Percentiles rank a stretch among this genome's conserved stretches.
phyloP scores from a whole-genome alignment of 2,113 vertebrate species.

The Edolisoma coerulescens region DNA sequence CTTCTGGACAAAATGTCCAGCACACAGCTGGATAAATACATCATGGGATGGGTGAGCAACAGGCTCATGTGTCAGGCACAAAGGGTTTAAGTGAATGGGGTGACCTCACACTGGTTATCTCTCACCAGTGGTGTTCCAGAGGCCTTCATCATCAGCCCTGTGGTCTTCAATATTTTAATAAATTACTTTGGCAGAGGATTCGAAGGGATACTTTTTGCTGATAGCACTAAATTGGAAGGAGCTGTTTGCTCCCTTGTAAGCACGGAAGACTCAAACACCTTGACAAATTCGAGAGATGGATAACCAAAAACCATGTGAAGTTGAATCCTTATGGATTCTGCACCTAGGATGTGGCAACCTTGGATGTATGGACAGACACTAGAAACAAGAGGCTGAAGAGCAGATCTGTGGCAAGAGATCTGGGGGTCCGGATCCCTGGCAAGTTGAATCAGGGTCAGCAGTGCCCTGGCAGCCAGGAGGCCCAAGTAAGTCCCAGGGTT shows the following conservation, averaged over 20 bases:
- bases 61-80: not conserved
- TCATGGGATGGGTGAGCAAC: not conserved
- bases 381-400: not conserved
- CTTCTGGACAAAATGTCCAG: not conserved
- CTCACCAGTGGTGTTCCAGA: too few species aligned
- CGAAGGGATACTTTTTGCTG: too few species aligned
- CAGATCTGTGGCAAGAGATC: not conserved
- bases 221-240: not conserved
- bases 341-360: too few species aligned
- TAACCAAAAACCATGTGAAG: not conserved
- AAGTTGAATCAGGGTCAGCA: not conserved
- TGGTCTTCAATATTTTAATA: not conserved
- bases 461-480: not conserved
- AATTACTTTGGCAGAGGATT: not conserved
- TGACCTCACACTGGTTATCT: not conserved
- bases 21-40: not conserved
- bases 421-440: not conserved
- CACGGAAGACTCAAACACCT: not conserved
- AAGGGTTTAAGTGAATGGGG: too few species aligned
- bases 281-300: too few species aligned
- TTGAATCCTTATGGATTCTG: not conserved
- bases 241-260: not conserved
- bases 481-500: not conserved
- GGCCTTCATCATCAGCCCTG: not conserved
- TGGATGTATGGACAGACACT: not conserved